Base-by-base conservation (phyloP, 2,888 invertebrate genomes). In the Craniophora ligustri region DNA sequence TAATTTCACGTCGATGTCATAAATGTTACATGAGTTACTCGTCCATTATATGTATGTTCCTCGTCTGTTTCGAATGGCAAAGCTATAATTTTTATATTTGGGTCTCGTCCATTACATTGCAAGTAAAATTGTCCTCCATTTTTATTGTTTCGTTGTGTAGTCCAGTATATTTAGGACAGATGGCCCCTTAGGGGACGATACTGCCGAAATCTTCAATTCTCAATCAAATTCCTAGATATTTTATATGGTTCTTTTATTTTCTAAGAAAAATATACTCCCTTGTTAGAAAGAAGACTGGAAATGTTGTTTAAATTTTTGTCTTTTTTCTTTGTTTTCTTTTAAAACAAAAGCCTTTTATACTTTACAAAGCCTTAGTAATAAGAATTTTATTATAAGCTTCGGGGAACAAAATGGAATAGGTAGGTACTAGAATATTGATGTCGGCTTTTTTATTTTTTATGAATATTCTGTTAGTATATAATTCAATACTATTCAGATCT, bases 91-190 rank as follows among this genome's bases (percentile, higher is more conserved):
- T 63, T 42, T 42, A 42, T 49, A 26, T 45, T 46, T 19, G n/a
- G 16, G 8, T 32, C 10, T 31, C n/a, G 36, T 42, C 21, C 34
- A 38, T 36, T 40, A 41, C 30, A 44, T 44, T 63, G 44, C 36
- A 59, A 47, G 30, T 14, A 46, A 58, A 32, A 14, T 23, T 23
- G 8, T 30, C 18, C 35, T 46, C 34, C 16, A 11, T 30, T 66
- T 41, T 46, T 64, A 65, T 38, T 60, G 53, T 59, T 48, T 46
- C 45, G 47, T 59, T 44, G 41, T 51, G 53, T 36, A 35, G 65
- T 48, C 44, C 19, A 64, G 32, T 66, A 46, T 31, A 46, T 66
- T 46, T 45, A 49, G 45, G 55, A 23, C 41, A 39, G 21, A 65
- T 41, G 15, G 31, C 28, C 47, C 67, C 65, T 56, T 50, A 6